Percentiles rank a stretch among this genome's conserved stretches.
Conservation (phyloP, 2,113 vertebrate genomes). For the Tiliqua scincoides region DNA sequence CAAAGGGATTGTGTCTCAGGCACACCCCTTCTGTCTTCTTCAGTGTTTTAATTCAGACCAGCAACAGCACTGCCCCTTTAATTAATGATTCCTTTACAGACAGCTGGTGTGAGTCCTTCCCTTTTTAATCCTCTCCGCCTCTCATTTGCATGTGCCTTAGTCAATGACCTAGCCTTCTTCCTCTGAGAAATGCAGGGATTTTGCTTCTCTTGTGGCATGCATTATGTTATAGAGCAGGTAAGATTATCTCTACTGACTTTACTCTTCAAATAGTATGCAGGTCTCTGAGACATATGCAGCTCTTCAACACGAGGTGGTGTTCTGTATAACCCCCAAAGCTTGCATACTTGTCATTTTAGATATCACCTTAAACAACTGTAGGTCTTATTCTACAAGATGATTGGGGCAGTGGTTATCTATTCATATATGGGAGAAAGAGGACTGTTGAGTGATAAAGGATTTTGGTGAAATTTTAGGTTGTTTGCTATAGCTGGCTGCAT, state of each 20-base stretch:
- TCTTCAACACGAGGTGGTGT: background rate
- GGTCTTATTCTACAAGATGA: background rate
- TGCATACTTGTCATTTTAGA: background rate
- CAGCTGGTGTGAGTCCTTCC: slow-evolving; percentile 63
- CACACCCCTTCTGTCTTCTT: background rate
- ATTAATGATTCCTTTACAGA: slow-evolving; percentile 43
- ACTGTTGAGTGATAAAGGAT: background rate
- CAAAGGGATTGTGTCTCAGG: background rate
- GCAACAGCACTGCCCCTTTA: slow-evolving; percentile 19
- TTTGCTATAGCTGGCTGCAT: background rate
- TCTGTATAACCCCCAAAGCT: background rate
- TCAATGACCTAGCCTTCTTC: slow-evolving; percentile 55
- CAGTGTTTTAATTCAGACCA: background rate
- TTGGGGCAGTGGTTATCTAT: background rate
- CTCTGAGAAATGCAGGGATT: slow-evolving; percentile 41
- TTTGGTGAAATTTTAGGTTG: background rate
- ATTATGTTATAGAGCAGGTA: background rate
- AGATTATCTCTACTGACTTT: background rate
- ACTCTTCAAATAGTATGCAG: background rate
- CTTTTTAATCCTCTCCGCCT: slow-evolving; percentile 41
- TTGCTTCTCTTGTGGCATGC: slow-evolving; percentile 49
- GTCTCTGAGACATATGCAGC: background rate
- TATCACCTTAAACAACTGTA: background rate
- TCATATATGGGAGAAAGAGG: background rate
- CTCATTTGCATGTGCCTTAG: slow-evolving; percentile 57